Evolutionary conservation across 2,113 vertebrate species (phyloP).

Genomic region (Tiliqua scincoides): DNA sequence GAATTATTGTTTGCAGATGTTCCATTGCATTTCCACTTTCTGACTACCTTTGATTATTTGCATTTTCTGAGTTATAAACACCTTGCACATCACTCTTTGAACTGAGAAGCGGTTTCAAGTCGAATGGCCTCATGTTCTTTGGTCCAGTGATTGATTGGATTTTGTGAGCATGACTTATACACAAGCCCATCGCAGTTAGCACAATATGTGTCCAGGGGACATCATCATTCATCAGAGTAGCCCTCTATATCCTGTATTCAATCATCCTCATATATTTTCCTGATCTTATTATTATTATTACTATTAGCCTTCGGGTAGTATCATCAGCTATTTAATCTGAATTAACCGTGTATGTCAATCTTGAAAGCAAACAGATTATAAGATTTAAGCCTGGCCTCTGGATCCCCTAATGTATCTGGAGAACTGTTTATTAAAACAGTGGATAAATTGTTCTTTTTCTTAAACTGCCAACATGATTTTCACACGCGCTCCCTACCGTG

Average conservation of each 20-base stretch:
- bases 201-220: conserved; percentile 52
- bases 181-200: conserved; percentile 13
- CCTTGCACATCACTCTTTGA: neutral
- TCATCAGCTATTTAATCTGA: conserved; percentile 77
- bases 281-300: conserved; percentile 68
- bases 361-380: conserved; percentile 49
- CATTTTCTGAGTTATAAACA: conserved; percentile 56
- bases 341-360: conserved; percentile 70
- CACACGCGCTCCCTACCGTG: neutral
- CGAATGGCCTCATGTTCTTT: conserved; percentile 32
- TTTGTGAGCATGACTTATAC: conserved; percentile 48
- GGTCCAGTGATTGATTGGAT: conserved; percentile 70
- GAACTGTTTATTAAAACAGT: conserved; percentile 7
- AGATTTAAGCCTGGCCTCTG: conserved; percentile 33
- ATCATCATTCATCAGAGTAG: conserved; percentile 55
- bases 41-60: conserved; percentile 65
- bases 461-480: conserved; percentile 11
- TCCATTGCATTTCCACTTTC: conserved; percentile 4
- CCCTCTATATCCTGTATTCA: conserved; percentile 68
- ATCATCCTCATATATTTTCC: conserved; percentile 76
- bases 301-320: conserved; percentile 71
- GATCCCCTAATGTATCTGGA: neutral
- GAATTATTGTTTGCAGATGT: conserved; percentile 57
- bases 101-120: conserved; percentile 53
- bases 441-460: neutral